Percentiles rank a stretch among this genome's conserved stretches.
Evolutionary conservation across 1,140 invertebrate genomes (phyloP).

Genomic region (Sycophaga agraensis): DNA sequence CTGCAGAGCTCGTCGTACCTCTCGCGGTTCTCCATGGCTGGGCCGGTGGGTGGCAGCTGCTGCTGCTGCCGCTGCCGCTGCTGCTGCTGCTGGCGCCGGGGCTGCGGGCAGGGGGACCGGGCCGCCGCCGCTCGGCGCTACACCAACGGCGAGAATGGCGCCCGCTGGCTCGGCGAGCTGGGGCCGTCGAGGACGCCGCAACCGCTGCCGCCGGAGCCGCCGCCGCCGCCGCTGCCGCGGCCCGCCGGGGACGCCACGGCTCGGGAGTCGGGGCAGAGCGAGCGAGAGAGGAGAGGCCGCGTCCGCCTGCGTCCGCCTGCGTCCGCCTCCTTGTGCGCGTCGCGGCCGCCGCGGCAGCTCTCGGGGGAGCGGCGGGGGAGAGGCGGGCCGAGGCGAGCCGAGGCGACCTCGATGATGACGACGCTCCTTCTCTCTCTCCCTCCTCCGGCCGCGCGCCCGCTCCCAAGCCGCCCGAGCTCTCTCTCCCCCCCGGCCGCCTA

Average conservation of each 20-base stretch:
- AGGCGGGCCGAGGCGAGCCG: not conserved
- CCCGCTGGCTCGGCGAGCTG: not conserved
- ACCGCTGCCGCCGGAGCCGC: not conserved
- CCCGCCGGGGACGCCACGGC: not conserved
- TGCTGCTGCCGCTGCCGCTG: not conserved
- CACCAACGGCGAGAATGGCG: not conserved
- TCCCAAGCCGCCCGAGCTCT: not conserved
- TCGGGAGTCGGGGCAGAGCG: not conserved
- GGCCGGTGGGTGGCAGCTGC: too few species aligned
- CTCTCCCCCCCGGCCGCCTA: not conserved
- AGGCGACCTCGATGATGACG: slow-evolving; percentile 14
- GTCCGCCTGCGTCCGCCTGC: not conserved
- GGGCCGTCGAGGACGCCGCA: not conserved
- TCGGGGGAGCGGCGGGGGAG: not conserved
- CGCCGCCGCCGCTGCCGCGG: not conserved
- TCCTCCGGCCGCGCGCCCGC: too few species aligned
- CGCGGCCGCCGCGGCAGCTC: not conserved
- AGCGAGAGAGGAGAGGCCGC: not conserved
- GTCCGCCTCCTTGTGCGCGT: slow-evolving; percentile 12
- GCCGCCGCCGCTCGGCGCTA: too few species aligned
- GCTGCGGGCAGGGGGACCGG: not conserved
- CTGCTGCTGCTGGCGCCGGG: not conserved
- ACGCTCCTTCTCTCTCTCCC: not conserved
- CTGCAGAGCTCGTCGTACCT: slow-evolving; percentile 58
- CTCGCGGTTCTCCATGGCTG: slow-evolving; percentile 42